Evolutionary conservation across 2,888 invertebrate species (phyloP), one percentile per base, ranked within the genome.

Genomic region (Nineta flava): DNA sequence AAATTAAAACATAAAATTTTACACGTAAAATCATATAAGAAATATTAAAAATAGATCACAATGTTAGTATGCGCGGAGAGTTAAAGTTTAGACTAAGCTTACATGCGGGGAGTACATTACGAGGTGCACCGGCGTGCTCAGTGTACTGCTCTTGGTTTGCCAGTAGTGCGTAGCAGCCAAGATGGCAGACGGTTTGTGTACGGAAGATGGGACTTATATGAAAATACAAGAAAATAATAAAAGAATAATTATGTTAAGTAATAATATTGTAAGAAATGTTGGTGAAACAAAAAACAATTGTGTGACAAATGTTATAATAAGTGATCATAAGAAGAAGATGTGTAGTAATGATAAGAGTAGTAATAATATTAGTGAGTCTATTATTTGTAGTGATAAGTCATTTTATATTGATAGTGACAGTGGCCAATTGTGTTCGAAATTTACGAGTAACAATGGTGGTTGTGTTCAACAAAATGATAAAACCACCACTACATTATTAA

Each of bases 111-210:
- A 38, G n/a, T 3, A 15, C 15, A 38, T 38, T 38, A 12, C 12
- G 38, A 38, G 44, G 21, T 44, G 44, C 44, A 44, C 44, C 44
- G 44, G 44, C 44, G 44, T 21, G 44, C 26, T 19, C 44, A 26
- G 26, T 21, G n/a, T 21, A 19, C 26, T 26, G 44, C 19, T 19
- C 26, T 19, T 44, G 26, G 26, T 19, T 44, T 21, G 21, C 44
- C 38, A 46, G 72, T 74, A 75, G 76, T 73, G 77, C 74, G 77
- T 77, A 76, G 75, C 81, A 40, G 48, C 48, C 48, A 83, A 83
- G 79, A 83, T 83, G 83, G 83, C 83, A 81, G 83, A 83, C 79
- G 79, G 79, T 76, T 75, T 77, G 76, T 73, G 74, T 71, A 74
- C 72, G 69, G 73, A 73, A 65, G 38, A 38, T 38, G 74, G 74